phyloP scores from a whole-genome alignment of 2,113 vertebrate species.

The Triplophysa tibetana region DNA sequence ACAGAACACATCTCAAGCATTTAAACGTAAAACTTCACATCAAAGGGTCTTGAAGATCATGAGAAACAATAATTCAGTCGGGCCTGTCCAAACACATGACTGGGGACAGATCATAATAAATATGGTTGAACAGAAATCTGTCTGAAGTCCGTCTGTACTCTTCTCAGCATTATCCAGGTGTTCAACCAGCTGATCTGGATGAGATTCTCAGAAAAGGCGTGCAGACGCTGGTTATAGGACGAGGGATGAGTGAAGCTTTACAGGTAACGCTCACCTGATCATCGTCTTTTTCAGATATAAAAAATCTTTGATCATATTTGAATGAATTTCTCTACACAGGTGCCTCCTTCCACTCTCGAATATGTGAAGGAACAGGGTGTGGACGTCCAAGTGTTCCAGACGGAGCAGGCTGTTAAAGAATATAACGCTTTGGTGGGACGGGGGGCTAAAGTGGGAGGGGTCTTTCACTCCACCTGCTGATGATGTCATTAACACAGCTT shows the following conservation, averaged over 20 bases:
- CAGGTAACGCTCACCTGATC: conserved; percentile 74
- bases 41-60: too few relatives aligned
- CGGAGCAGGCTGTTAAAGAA: conserved; percentile 85
- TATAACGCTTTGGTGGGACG: conserved; percentile 84
- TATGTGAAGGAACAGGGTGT: conserved; percentile 82
- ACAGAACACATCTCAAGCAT: too few relatives aligned
- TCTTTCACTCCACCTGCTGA: conserved; percentile 98
- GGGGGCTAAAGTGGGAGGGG: conserved; percentile 85
- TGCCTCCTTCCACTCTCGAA: conserved; percentile 84
- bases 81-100: too few relatives aligned
- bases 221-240: conserved; percentile 85
- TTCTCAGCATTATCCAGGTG: conserved; percentile 88
- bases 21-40: too few relatives aligned
- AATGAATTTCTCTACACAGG: conserved; percentile 65
- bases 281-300: background rate
- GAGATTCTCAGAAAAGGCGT: conserved; percentile 86
- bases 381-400: conserved; percentile 82
- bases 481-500: background rate
- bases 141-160: background rate
- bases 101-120: background rate
- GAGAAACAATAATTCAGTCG: too few relatives aligned
- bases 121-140: background rate
- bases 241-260: conserved; percentile 91
- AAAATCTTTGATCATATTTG: too few relatives aligned
- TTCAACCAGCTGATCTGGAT: conserved; percentile 91